phyloP scores from a whole-genome alignment of 2,888 invertebrate species.

The Papilio protenor region DNA sequence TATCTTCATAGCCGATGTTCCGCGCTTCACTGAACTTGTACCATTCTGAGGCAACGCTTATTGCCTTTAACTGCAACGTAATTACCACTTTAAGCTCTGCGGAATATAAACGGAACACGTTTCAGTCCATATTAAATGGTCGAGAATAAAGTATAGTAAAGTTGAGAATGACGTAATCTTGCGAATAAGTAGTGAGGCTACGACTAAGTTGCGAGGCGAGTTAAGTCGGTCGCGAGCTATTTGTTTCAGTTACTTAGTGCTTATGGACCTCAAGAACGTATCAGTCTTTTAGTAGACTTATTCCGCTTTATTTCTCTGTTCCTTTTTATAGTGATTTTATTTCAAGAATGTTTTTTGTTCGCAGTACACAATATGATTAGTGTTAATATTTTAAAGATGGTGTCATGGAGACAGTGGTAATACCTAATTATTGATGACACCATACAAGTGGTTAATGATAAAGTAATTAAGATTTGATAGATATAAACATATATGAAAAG shows the following conservation, averaged over 20 bases:
- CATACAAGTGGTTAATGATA: no score
- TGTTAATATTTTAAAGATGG: no score
- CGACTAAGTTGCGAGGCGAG: conserved; percentile 16
- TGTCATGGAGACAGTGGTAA: no score
- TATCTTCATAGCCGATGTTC: conserved; percentile 86
- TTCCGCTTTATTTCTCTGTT: neutral
- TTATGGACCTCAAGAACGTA: conserved; percentile 1
- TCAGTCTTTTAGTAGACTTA: conserved; percentile 8
- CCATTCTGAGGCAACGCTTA: conserved; percentile 89
- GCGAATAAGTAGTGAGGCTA: neutral
- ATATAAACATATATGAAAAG: no score
- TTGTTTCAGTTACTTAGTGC: conserved; percentile 27
- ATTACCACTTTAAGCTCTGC: conserved; percentile 74
- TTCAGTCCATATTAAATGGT: conserved; percentile 5
- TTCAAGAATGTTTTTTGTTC: neutral
- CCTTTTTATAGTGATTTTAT: neutral
- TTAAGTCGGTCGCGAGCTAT: conserved; percentile 15
- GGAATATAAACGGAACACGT: conserved; percentile 29
- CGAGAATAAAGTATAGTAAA: conserved; percentile 25
- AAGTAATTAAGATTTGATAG: no score
- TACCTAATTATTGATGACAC: no score
- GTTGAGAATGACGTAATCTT: conserved; percentile 19
- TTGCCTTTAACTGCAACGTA: conserved; percentile 76
- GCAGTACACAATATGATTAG: no score
- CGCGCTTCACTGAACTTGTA: conserved; percentile 86